Conservation (phyloP, 2,113 vertebrate genomes). For the Cheilinus undulatus region DNA sequence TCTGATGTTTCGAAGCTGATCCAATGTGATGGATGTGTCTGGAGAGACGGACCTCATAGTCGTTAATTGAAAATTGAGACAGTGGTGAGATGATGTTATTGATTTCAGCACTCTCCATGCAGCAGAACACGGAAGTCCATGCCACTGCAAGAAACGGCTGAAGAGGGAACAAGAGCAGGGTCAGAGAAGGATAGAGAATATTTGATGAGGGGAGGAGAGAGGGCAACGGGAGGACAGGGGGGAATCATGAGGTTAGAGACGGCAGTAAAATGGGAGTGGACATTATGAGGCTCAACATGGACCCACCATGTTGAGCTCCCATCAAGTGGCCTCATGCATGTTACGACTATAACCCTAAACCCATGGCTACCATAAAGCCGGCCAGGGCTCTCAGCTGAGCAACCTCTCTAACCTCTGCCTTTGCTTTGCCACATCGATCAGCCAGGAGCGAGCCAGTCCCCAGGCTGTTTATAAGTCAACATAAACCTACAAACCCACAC, state of each 20-base stretch:
- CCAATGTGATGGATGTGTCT: slow-evolving; percentile 72
- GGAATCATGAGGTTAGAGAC: slow-evolving; percentile 21
- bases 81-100: slow-evolving; percentile 75
- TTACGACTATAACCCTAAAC: slow-evolving; percentile 38
- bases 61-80: slow-evolving; percentile 79
- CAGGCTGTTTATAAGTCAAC: slow-evolving; percentile 69
- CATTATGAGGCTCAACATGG: slow-evolving; percentile 47
- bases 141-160: slow-evolving; percentile 22
- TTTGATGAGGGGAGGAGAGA: slow-evolving; percentile 4
- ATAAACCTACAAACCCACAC: slow-evolving; percentile 63
- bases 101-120: slow-evolving; percentile 64
- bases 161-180: slow-evolving; percentile 46
- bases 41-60: slow-evolving; percentile 62
- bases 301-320: slow-evolving; percentile 1
- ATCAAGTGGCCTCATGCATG: not conserved
- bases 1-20: slow-evolving; percentile 36
- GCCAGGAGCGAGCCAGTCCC: slow-evolving; percentile 40
- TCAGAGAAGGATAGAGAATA: slow-evolving; percentile 44
- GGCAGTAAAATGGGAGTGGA: slow-evolving; percentile 45
- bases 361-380: slow-evolving; percentile 37
- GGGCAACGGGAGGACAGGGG: not conserved
- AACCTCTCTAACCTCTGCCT: slow-evolving; percentile 15
- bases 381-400: slow-evolving; percentile 31
- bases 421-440: slow-evolving; percentile 64
- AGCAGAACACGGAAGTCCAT: slow-evolving; percentile 17